Base-by-base conservation (phyloP, 1,140 invertebrate species). In the Lethrus apterus region DNA sequence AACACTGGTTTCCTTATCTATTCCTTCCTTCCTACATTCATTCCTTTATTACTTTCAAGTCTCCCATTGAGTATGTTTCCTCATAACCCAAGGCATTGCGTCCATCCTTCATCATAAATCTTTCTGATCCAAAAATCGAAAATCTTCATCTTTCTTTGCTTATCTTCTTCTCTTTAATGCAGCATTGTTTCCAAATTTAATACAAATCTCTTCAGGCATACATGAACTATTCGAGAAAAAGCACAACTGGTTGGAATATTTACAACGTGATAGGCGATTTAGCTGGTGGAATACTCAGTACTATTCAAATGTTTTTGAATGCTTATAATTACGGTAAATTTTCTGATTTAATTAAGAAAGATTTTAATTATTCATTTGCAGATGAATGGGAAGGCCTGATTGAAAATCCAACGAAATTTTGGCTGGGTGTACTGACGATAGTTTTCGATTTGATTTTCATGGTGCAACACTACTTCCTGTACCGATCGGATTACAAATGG, bases 241-340 rank as follows among this genome's bases (percentile, higher is more conserved):
- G 42, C 18, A 44, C 42, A 11, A 21, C 21, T 33, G 42, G 42
- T 14, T 44, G 42, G 42, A 44, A 34, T 33, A 44, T 44, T 13
- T 32, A 34, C 9, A 34, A 33, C n/a, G 30, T 44, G n/a, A 17
- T 33, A 19, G 17, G 14, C 4, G 32, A 44, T 44, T 7, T 44
- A 5, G 30, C 29, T 9, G 42, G 42, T 20, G 42, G 42, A 18
- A 9, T 44, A 4, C 23, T 32, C 17, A 44, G 42, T 15, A 33
- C 33, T 29, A 13, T 9, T 33, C 42, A 44, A 29, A 44, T 44
- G 42, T 19, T 21, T 2, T 15, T 44, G 10, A 34, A 44, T 21
- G 42, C 42, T 7, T 32, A 44, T 24, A 44, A 44, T 44, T 33
- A 31, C 21, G 40, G 40, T 43, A 30, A 18, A 24, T 23, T 14